Conservation (phyloP, 1,140 invertebrate species). For the Ganaspis sp. region DNA sequence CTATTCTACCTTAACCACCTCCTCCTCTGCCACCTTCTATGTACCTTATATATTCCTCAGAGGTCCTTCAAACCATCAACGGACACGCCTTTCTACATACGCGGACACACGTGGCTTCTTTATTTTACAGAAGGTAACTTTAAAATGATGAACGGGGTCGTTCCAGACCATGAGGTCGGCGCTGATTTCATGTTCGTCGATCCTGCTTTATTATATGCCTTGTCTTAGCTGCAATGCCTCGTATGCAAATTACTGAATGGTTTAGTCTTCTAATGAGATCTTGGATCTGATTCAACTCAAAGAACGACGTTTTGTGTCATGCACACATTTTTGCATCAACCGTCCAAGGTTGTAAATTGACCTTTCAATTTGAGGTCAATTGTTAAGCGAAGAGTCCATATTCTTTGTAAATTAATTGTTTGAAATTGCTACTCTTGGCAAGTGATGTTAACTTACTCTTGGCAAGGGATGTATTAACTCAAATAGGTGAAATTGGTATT, state of each 20-base stretch:
- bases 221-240: neutral
- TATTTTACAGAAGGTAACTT: neutral
- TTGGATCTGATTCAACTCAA: neutral
- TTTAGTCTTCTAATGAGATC: conserved; percentile 10
- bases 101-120: conserved; percentile 38
- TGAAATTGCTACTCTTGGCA: no score
- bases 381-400: conserved; percentile 1
- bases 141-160: conserved; percentile 2
- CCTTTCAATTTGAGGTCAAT: conserved; percentile 14
- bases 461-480: no score
- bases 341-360: neutral
- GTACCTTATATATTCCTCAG: conserved; percentile 44
- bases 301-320: neutral
- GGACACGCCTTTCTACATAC: conserved; percentile 35
- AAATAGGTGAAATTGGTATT: no score
- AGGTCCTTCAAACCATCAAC: conserved; percentile 40
- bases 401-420: no score
- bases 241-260: neutral
- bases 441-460: no score
- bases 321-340: neutral
- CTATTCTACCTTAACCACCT: conserved; percentile 33
- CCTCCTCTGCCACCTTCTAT: conserved; percentile 36
- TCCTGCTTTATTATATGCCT: conserved; percentile 3
- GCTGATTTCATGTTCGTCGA: conserved; percentile 1
- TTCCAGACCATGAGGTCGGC: conserved; percentile 5